Base-by-base conservation (phyloP, 2,888 invertebrate genomes). In the Callimorpha dominula region DNA sequence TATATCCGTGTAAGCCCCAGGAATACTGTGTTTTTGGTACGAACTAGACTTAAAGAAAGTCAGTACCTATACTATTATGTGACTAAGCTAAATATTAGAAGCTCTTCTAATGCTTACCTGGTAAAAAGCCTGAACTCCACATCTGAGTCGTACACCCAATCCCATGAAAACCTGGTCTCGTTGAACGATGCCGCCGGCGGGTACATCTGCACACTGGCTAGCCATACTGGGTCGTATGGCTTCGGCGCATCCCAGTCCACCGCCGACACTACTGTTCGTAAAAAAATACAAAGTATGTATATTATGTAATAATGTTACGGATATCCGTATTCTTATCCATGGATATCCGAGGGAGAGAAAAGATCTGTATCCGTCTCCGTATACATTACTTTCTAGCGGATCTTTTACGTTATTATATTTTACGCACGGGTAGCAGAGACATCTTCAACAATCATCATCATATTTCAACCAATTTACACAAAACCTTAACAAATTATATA, bases 211-310 rank as follows among this genome's bases (percentile, higher is more conserved):
- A 96, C 93, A 81, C 96, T 96, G 65, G 95, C 96, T 74, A 95
- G 86, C 96, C 96, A 96, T 43, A 96, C 96, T 0, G 96, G 95
- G 73, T 96, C 96, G 82, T 96, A 96, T 1, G 95, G 94, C 67
- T 89, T 73, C 62, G 95, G 95, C 43, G 94, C 91, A 69, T 95
- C 93, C 93, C 94, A 95, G 54, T 91, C 78, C 78, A 93, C 87
- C 76, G 92, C 93, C 83, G 89, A 86, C 83, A 86, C 89, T 72
- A 81, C 89, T 88, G 78, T 42, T 50, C 64, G 71, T 54, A 65
- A 64, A 60, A 50, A 68, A 40, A 72, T 54, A 60, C 11, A 46
- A 46, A 46, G 9, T 46, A 46, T 46, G 9, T 46, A 46, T 46
- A 46, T 4, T 8, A 46, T 46, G 9, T 31, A 31, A 2, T 31